Evolutionary conservation across 2,888 invertebrate genomes (phyloP).

Genomic region (Sialis fuliginosa): DNA sequence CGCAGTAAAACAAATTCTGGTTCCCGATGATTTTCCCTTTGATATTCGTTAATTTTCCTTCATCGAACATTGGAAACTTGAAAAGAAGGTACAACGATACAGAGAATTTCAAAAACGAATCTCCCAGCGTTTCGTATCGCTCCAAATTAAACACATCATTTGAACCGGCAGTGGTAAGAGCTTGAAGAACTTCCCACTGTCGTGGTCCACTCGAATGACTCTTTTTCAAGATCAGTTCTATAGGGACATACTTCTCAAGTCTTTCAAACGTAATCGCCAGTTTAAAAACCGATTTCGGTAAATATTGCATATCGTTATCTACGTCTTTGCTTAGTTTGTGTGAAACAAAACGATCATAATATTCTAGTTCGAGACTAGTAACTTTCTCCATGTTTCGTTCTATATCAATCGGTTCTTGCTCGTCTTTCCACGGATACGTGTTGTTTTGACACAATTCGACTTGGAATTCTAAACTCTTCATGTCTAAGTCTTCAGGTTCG

Average conservation of each 20-base stretch:
- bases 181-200: constrained; percentile 30
- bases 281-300: not conserved
- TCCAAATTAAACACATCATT: constrained; percentile 67
- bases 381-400: constrained; percentile 34
- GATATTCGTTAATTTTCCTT: constrained; percentile 61
- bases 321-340: constrained; percentile 10
- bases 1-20: constrained; percentile 70
- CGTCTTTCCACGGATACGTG: constrained; percentile 28
- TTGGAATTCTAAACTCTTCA: constrained; percentile 1
- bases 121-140: constrained; percentile 73
- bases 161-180: constrained; percentile 53
- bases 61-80: constrained; percentile 46
- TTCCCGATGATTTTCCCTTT: constrained; percentile 59
- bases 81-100: constrained; percentile 54
- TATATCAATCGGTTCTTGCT: constrained; percentile 50
- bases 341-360: constrained; percentile 44
- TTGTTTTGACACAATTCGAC: constrained; percentile 17
- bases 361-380: constrained; percentile 48
- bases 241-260: not conserved
- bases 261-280: constrained; percentile 2
- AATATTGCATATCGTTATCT: not conserved
- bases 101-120: constrained; percentile 72
- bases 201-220: constrained; percentile 24
- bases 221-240: not conserved
- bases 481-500: not conserved